Evolutionary conservation across 2,888 invertebrate species (phyloP).

Genomic region (Stenolophus ochropezus): DNA sequence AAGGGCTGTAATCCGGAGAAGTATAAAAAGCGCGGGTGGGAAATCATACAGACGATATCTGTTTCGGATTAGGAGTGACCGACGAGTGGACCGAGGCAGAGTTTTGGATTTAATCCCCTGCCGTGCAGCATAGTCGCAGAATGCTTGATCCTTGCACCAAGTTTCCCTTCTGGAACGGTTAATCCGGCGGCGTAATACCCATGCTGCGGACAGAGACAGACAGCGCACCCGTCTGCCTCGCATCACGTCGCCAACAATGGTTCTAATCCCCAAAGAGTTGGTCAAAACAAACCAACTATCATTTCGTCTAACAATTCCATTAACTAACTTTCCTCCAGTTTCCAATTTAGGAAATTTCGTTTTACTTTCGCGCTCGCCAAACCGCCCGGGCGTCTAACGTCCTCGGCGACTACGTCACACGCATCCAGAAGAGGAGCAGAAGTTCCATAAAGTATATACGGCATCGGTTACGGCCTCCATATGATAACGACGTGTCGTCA

Average conservation of each 20-base stretch:
- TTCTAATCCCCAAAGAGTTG: conserved; percentile 70
- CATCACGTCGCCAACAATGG: conserved; percentile 67
- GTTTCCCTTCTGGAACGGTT: conserved; percentile 70
- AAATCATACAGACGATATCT: conserved; percentile 55
- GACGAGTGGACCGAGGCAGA: conserved; percentile 38
- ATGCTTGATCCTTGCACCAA: conserved; percentile 71
- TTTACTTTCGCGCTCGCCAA: conserved; percentile 43
- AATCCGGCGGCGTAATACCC: conserved; percentile 69
- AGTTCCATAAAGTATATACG: conserved; percentile 24
- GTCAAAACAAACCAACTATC: conserved; percentile 71
- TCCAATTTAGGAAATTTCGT: conserved; percentile 56
- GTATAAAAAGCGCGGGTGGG: conserved; percentile 36
- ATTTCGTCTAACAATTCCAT: conserved; percentile 70
- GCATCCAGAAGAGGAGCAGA: neutral
- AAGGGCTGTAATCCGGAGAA: neutral
- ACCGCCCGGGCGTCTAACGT: neutral
- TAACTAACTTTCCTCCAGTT: conserved; percentile 66
- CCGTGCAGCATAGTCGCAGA: conserved; percentile 62
- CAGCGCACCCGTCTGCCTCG: conserved; percentile 33
- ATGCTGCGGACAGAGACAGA: conserved; percentile 53
- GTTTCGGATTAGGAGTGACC: conserved; percentile 53
- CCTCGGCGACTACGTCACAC: neutral
- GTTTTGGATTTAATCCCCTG: conserved; percentile 69
- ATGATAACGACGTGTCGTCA: conserved; percentile 58
- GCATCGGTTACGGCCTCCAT: conserved; percentile 17